These are phyloP conservation scores for Brachionus rotundiformis DNA, from an alignment of 1,140 invertebrate genomes.

Conservation along the genomic window DNA sequence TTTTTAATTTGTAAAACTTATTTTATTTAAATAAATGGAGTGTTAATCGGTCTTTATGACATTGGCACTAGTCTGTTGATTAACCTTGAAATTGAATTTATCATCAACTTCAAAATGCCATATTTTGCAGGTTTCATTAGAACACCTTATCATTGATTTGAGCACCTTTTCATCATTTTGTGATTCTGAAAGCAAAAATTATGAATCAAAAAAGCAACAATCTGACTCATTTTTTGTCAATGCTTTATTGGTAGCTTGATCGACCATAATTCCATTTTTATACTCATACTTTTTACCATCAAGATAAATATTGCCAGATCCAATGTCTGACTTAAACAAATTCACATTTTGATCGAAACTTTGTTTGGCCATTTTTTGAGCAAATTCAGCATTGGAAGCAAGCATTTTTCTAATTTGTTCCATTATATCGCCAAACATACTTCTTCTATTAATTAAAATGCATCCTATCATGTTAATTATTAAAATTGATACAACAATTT, in stretches of 20 bases:
- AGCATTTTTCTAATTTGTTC: background rate
- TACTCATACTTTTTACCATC: background rate
- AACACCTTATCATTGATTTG: no score
- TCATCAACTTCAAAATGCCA: no score
- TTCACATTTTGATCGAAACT: background rate
- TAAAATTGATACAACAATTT: background rate
- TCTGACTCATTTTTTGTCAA: background rate
- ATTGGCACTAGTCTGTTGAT: no score
- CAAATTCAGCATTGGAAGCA: background rate
- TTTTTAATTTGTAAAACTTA: no score
- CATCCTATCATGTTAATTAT: background rate
- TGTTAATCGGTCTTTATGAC: no score
- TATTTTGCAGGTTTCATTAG: no score
- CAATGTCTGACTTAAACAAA: background rate
- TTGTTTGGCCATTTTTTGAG: background rate
- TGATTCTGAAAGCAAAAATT: no score
- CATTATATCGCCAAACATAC: background rate
- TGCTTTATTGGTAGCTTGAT: background rate
- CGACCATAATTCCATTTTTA: background rate
- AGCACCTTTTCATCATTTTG: no score
- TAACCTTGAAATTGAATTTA: no score
- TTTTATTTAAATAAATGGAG: no score
- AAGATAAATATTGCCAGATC: background rate
- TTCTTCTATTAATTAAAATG: background rate
- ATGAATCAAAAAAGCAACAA: no score